Evolutionary conservation across 2,113 vertebrate genomes (phyloP), one percentile per base, ranked within the genome.

Genomic region (Tonatia bakeri): DNA sequence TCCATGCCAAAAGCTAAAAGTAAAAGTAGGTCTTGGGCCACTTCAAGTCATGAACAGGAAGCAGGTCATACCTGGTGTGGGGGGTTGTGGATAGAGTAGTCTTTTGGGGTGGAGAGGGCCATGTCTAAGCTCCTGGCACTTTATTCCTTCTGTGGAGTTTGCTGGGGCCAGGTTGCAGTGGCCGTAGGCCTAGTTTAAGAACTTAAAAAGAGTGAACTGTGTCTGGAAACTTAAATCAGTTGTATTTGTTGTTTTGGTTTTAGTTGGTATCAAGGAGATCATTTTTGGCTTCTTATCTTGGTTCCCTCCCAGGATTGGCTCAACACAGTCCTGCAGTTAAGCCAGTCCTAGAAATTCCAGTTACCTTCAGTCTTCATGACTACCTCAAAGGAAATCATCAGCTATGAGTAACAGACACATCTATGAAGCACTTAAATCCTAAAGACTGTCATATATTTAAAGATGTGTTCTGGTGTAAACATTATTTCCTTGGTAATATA

Each of bases 281-380:
- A 54, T 31, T 92, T 73, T 64, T 85, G 91, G 81, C 72, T 83
- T 87, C 56, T 82, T 87, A n/a, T 43, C 75, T 90, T 95, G 94
- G 80, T 61, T 70, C 33, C 17, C 40, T 87, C 50, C 88, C 84
- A 85, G 81, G 72, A 77, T 4, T 81, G 56, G 38, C 52, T 95
- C 82, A 76, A 77, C 59, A 82, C 69, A 90, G 28, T 43, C 43
- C 43, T 43, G 43, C 43, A 38, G 17, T 50, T 76, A 85, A 85
- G 80, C 59, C 72, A 88, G 4, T 26, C 91, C 77, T 88, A 22
- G 65, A 82, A 61, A 95, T 88, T 82, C 56, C 45, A 67, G 45
- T 56, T 72, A 70, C 81, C 59, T 65, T 38, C 79, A 19, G 22
- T 40, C 81, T 75, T 77, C 38, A 33, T 83, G 77, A 83, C 20